Evolutionary conservation across 2,888 invertebrate genomes (phyloP), one percentile per base, ranked within the genome.

Genomic region (Melieria crassipennis): DNA sequence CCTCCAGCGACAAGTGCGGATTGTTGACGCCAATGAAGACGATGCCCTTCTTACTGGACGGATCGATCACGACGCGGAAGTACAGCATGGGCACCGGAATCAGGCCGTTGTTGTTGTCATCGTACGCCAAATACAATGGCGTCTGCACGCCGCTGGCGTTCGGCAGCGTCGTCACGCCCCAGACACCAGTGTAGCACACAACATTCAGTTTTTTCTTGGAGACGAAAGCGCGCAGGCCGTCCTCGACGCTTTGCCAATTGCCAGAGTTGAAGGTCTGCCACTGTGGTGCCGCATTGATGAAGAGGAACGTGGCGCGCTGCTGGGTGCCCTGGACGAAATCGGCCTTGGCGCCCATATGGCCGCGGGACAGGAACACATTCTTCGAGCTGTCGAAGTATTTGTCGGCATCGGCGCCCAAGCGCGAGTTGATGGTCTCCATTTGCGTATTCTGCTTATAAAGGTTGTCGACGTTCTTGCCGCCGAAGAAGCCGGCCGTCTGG

Each of bases 251-350:
- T 3, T 87, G 86, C 91, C 91, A 91, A 78, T 91, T 91, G 46
- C 88, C 88, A 1, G 86, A 89, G 78, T 92, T 92, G 78, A 91
- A 89, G 1, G 85, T 86, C 78, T 89, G 88, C 89, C 90, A 90
- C 73, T 90, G 90, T 0, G 90, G 90, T 0, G 88, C 88, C 0
- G 85, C 87, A 77, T 90, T 91, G 7, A 89, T 84, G 77, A 88
- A 90, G 73, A 88, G 87, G 82, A 88, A 90, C 1, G 90, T 89
- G 1, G 88, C 87, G 30, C 86, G 84, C 75, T 90, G 90, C 74
- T 89, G 87, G 1, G 85, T 78, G 1, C 85, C 88, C 75, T 87
- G 89, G 9, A 89, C 85, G 67, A 88, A 88, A 80, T 90, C 90
- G 0, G 87, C 87, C 77, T 88, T 89, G 4, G 90, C 88, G 0